phyloP scores from a whole-genome alignment of 2,113 vertebrate genomes.

The Forbesichthys papilliferus region DNA sequence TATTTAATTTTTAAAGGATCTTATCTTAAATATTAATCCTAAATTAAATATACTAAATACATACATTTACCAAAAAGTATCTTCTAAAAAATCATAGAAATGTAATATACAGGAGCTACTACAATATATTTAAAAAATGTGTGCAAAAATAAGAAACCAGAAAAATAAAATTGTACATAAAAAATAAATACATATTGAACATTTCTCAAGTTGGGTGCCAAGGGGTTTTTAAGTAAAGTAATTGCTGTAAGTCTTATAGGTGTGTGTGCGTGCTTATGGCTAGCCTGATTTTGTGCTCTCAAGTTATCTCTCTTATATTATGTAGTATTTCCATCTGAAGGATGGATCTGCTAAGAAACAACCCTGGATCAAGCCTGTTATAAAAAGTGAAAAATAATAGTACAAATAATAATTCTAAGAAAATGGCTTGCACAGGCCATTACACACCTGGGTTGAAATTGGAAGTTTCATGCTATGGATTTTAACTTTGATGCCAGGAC shows the following conservation, averaged over 20 bases:
- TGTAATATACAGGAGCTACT: conserved; percentile 2
- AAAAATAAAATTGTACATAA: conserved; percentile 30
- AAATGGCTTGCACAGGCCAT: background rate
- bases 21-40: conserved; percentile 29
- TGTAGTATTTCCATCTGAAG: background rate
- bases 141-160: conserved; percentile 41
- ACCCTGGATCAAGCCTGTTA: conserved; percentile 8
- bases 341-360: conserved; percentile 28
- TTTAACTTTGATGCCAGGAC: background rate
- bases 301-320: background rate
- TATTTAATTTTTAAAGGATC: conserved; percentile 56
- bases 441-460: conserved; percentile 27
- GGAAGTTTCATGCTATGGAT: background rate
- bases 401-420: conserved; percentile 5
- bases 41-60: conserved; percentile 51
- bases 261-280: conserved; percentile 15
- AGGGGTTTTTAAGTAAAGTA: conserved; percentile 52
- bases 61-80: conserved; percentile 56
- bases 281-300: background rate
- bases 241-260: conserved; percentile 26
- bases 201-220: conserved; percentile 40
- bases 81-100: conserved; percentile 37
- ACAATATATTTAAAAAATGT: conserved; percentile 34
- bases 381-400: conserved; percentile 30
- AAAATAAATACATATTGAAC: conserved; percentile 16